Percentiles rank a stretch among this genome's conserved stretches.
phyloP scores from a whole-genome alignment of 1,140 invertebrate species.

The Ceratosolen solmsi region DNA sequence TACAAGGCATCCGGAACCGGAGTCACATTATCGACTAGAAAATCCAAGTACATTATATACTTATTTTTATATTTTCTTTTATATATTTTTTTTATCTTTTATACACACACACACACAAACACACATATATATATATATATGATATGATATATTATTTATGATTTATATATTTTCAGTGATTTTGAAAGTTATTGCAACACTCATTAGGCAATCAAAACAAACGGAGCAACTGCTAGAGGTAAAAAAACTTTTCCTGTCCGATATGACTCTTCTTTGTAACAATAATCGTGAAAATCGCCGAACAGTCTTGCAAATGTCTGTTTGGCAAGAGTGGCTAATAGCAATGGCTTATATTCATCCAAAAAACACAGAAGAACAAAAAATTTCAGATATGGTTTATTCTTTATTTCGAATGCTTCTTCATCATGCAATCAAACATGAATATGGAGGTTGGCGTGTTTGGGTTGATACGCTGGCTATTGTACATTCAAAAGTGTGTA shows the following conservation, averaged over 20 bases:
- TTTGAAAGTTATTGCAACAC: constrained; percentile 97
- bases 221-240: constrained; percentile 92
- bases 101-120: not conserved
- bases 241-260: constrained; percentile 96
- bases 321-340: constrained; percentile 99
- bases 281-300: constrained; percentile 97
- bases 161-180: constrained; percentile 84
- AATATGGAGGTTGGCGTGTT: constrained; percentile 99
- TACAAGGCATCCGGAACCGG: constrained; percentile 92
- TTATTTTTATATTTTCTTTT: constrained; percentile 18
- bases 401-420: constrained; percentile 96
- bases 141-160: not conserved
- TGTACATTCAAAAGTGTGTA: constrained; percentile 95
- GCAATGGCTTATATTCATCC: constrained; percentile 99
- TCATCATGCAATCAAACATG: constrained; percentile 99
- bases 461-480: constrained; percentile 99
- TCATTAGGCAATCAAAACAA: constrained; percentile 96
- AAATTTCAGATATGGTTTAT: constrained; percentile 98
- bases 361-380: constrained; percentile 94
- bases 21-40: constrained; percentile 94
- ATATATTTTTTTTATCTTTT: not conserved
- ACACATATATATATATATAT: not conserved
- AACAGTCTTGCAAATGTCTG: constrained; percentile 99
- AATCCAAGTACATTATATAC: constrained; percentile 97
- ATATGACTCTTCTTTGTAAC: constrained; percentile 97